These are phyloP conservation scores for Spea hammondii DNA, from an alignment of 2,797 vertebrate genomes.

Conservation along the genomic window DNA sequence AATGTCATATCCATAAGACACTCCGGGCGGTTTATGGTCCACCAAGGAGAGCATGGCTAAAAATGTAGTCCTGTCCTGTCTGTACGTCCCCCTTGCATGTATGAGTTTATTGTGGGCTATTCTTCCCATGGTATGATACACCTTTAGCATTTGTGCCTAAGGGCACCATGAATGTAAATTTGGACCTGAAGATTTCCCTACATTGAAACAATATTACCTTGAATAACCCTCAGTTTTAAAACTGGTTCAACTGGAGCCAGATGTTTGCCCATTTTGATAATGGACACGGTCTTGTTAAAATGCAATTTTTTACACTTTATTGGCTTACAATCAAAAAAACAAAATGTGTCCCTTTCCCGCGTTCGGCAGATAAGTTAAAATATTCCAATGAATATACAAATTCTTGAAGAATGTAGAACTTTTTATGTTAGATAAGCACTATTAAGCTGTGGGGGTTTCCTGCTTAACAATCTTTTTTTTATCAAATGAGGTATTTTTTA, in stretches of 20 bases:
- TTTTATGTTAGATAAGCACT: too few relatives aligned
- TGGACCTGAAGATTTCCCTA: too few relatives aligned
- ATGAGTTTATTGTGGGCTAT: too few relatives aligned
- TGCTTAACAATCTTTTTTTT: slow-evolving; percentile 1
- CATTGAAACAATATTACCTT: not conserved
- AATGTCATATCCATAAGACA: too few relatives aligned
- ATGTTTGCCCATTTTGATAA: not conserved
- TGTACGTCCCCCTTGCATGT: too few relatives aligned
- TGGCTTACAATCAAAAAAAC: not conserved
- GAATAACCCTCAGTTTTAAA: not conserved
- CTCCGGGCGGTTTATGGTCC: too few relatives aligned
- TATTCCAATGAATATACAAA: not conserved
- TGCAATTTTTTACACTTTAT: not conserved
- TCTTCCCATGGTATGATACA: too few relatives aligned
- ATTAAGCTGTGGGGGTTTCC: not conserved
- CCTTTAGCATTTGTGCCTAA: too few relatives aligned
- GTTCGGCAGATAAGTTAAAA: not conserved
- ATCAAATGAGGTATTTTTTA: slow-evolving; percentile 37
- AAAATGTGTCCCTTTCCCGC: not conserved
- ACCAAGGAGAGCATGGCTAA: too few relatives aligned
- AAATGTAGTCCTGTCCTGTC: too few relatives aligned
- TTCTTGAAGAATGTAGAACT: not conserved
- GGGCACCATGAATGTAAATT: too few relatives aligned
- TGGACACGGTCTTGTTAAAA: not conserved
- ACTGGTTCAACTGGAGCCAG: not conserved